Conservation (phyloP, 2,797 vertebrate genomes). For the Intellagama lesueurii region DNA sequence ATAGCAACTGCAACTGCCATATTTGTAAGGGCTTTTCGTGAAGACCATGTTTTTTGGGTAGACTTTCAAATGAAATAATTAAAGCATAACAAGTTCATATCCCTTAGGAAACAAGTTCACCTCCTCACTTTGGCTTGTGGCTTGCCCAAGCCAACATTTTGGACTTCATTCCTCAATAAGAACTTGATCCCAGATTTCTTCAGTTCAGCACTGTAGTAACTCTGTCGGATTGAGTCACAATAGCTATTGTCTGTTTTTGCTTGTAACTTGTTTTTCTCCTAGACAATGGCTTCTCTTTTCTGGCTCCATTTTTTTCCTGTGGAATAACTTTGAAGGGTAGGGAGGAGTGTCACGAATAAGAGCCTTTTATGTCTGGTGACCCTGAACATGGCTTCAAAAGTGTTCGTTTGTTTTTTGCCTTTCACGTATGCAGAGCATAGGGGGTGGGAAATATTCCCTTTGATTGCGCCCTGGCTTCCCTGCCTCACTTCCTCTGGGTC, state of each 20-base stretch:
- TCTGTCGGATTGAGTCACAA: background rate
- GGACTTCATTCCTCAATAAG: background rate
- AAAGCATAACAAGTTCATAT: background rate
- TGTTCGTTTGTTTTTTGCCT: background rate
- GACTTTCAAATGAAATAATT: background rate
- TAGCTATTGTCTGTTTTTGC: slow-evolving; percentile 1
- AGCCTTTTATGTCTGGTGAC: background rate
- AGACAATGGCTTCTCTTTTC: slow-evolving; percentile 17
- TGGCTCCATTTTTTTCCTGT: background rate
- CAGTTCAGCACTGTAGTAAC: background rate
- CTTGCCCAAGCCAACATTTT: background rate
- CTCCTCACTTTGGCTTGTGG: background rate
- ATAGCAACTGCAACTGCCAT: background rate
- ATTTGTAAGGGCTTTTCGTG: background rate
- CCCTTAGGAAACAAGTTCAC: too few relatives aligned
- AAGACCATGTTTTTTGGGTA: too few relatives aligned
- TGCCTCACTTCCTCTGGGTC: too few relatives aligned
- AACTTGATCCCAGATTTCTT: background rate
- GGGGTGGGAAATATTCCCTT: background rate
- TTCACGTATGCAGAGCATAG: background rate
- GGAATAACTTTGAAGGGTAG: background rate
- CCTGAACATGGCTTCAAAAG: background rate
- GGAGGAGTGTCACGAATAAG: background rate
- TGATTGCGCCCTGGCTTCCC: background rate
- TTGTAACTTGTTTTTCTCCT: slow-evolving; percentile 15